Conservation (phyloP, 2,797 vertebrate species). For the Myotis daubentonii region DNA sequence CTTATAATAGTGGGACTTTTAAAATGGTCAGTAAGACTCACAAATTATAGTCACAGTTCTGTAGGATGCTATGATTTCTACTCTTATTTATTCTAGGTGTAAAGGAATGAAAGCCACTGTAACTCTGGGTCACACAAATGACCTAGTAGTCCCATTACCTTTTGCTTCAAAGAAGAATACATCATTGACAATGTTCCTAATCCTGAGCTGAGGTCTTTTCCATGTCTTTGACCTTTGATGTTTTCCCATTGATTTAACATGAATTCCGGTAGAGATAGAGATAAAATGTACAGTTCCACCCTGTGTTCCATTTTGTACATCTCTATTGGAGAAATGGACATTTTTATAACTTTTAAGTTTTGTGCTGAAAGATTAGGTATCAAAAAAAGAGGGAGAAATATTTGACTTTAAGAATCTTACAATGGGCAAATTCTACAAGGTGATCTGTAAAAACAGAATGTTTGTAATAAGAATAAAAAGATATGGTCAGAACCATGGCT, state of each 20-base stretch:
- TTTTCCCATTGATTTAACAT: slow-evolving; percentile 61
- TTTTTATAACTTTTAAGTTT: slow-evolving; percentile 57
- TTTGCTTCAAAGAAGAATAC: slow-evolving; percentile 58
- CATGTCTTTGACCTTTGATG: slow-evolving; percentile 61
- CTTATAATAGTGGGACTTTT: background rate
- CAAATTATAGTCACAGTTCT: background rate
- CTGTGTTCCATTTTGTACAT: background rate
- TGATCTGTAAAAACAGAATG: slow-evolving; percentile 1
- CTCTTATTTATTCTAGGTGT: slow-evolving; percentile 20
- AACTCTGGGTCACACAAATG: background rate
- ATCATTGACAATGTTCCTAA: slow-evolving; percentile 54
- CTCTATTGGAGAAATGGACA: slow-evolving; percentile 4
- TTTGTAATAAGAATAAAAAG: background rate
- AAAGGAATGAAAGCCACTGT: slow-evolving; percentile 1
- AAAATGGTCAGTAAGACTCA: background rate
- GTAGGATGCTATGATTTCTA: background rate
- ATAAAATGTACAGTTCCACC: slow-evolving; percentile 49
- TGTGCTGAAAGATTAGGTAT: slow-evolving; percentile 40
- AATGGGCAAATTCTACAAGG: slow-evolving; percentile 4
- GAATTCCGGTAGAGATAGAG: slow-evolving; percentile 8
- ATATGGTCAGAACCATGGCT: background rate
- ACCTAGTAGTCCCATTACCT: slow-evolving; percentile 44
- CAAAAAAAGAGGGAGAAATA: background rate
- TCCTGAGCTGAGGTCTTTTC: slow-evolving; percentile 57
- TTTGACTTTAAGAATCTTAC: slow-evolving; percentile 31